Conservation (phyloP, 2,113 vertebrate genomes). For the Drymodes brunneopygia region DNA sequence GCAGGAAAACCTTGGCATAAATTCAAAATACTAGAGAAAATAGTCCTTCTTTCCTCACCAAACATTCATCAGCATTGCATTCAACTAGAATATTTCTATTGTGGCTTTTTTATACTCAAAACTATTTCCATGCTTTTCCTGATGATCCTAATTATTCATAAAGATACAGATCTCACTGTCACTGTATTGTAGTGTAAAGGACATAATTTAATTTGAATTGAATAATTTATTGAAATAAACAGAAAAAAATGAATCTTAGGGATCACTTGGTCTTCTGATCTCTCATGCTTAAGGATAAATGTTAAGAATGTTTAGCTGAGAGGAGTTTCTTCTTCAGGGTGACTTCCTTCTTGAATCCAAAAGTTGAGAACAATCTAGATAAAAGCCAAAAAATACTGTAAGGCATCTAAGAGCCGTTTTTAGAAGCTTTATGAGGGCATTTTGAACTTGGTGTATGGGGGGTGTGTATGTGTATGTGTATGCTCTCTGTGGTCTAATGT, state of each 20-base stretch:
- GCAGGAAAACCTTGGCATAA: not conserved
- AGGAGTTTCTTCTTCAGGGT: not conserved
- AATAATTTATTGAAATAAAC: not conserved
- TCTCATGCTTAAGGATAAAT: not conserved
- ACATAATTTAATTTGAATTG: not conserved
- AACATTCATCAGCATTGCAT: not conserved
- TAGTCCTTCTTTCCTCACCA: not conserved
- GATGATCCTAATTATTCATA: not conserved
- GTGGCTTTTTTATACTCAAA: not conserved
- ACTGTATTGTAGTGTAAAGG: not conserved
- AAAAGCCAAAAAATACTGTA: not conserved
- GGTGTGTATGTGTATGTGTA: no score
- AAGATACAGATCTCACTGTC: not conserved
- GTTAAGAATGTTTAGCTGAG: not conserved
- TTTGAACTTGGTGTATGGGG: not conserved
- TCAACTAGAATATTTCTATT: not conserved
- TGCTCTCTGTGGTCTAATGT: rapidly evolving
- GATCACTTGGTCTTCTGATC: not conserved
- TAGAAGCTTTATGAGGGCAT: not conserved
- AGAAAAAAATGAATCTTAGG: not conserved
- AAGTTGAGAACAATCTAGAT: not conserved
- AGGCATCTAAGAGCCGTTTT: not conserved
- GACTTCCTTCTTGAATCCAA: not conserved
- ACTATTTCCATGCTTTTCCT: not conserved
- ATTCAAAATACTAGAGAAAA: not conserved